A percentile compares a stretch with the other conserved stretches of the same genome.
Evolutionary conservation across 2,888 invertebrate species (phyloP).

Genomic region (Steinernema carpocapsae): DNA sequence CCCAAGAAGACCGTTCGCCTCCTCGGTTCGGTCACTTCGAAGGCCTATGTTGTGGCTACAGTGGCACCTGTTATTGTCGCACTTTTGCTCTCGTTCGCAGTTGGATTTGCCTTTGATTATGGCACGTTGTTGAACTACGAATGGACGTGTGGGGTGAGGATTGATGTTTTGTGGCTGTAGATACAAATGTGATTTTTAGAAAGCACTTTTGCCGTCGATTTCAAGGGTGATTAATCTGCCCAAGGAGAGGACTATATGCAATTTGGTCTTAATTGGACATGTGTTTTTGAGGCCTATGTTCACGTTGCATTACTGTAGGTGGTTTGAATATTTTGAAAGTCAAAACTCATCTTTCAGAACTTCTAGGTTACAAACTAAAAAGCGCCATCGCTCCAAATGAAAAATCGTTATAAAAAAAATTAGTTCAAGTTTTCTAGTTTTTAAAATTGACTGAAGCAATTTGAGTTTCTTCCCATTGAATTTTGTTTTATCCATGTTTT

Average conservation of each 20-base stretch:
- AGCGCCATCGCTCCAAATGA: too few relatives aligned
- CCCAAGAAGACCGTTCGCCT: too few relatives aligned
- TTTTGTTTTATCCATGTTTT: too few relatives aligned
- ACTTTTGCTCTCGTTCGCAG: conserved; percentile 44
- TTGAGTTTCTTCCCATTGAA: too few relatives aligned
- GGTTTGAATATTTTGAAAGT: too few relatives aligned
- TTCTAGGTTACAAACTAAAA: too few relatives aligned
- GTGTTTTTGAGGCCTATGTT: conserved; percentile 40
- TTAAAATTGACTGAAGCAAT: too few relatives aligned
- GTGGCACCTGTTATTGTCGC: conserved; percentile 29
- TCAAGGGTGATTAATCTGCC: conserved; percentile 57
- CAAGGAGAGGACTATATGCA: conserved; percentile 51
- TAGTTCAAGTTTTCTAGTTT: too few relatives aligned
- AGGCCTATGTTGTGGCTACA: neutral
- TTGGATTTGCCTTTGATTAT: conserved; percentile 49
- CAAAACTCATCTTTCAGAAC: too few relatives aligned
- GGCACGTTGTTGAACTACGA: conserved; percentile 47
- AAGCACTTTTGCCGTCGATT: conserved; percentile 53
- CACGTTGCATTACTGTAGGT: conserved; percentile 42
- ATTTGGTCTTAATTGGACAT: conserved; percentile 43
- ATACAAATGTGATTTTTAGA: conserved; percentile 43
- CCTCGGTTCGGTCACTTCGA: neutral
- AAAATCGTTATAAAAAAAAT: too few relatives aligned
- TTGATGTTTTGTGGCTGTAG: neutral
- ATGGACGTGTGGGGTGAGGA: conserved; percentile 55